phyloP scores from a whole-genome alignment of 64 coral and sea anemone species.

The Anthopleura sola region DNA sequence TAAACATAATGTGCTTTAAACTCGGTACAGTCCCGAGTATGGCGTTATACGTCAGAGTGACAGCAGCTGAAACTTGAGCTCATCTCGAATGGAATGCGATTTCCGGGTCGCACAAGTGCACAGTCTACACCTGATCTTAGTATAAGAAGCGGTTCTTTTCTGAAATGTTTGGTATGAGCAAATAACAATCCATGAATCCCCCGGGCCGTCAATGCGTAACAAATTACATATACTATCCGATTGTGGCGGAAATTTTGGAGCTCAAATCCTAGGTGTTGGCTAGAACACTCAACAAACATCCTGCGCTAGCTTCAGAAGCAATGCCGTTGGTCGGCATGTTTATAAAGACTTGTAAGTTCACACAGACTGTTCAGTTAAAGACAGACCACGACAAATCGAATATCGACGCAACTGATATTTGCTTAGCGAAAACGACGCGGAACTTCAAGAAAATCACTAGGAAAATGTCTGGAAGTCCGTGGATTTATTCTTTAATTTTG shows the following conservation, averaged over 20 bases:
- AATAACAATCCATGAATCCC: conserved; percentile 2
- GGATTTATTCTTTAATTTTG: conserved; percentile 14
- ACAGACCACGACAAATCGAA: background rate
- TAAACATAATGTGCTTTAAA: background rate
- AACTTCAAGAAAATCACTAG: background rate
- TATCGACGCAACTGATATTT: background rate
- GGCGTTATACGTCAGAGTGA: background rate
- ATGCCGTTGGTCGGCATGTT: conserved; percentile 7
- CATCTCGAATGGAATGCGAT: background rate
- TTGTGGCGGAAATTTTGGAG: conserved; percentile 17
- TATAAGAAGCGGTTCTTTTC: conserved; percentile 5
- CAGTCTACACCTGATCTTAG: conserved; percentile 2
- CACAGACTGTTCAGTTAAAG: background rate
- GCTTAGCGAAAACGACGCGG: background rate
- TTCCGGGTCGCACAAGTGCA: conserved; percentile 10
- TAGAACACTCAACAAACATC: background rate
- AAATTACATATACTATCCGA: conserved; percentile 11
- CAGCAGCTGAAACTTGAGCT: background rate
- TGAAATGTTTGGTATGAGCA: conserved; percentile 8
- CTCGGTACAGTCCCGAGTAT: background rate
- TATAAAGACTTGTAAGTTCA: background rate
- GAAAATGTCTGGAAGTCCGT: background rate
- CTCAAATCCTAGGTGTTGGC: conserved; percentile 5
- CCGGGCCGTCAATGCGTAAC: conserved; percentile 16
- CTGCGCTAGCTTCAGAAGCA: conserved; percentile 6